A percentile compares a stretch with the other conserved stretches of the same genome.
phyloP scores from a whole-genome alignment of 2,113 vertebrate species.

The Thalassoma bifasciatum region DNA sequence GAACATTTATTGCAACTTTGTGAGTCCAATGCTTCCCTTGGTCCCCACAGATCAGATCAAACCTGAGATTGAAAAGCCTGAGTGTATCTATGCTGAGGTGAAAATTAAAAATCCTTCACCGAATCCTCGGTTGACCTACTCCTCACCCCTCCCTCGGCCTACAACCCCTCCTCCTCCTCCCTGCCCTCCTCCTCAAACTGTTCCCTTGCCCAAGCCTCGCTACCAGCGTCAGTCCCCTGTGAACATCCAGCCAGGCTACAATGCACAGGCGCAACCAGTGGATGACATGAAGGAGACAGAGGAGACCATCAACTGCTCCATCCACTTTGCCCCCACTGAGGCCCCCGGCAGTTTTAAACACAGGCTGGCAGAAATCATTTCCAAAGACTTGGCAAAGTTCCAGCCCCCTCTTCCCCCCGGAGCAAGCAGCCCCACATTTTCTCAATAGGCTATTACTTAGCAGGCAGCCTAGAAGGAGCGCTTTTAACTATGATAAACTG shows the following conservation, averaged over 20 bases:
- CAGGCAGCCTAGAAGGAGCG: constrained; percentile 34
- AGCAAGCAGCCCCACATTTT: constrained; percentile 38
- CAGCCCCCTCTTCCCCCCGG: constrained; percentile 47
- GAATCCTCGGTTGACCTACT: neutral
- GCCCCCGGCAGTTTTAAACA: constrained; percentile 77
- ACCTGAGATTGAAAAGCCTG: neutral
- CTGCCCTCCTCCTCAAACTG: neutral
- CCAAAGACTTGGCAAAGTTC: constrained; percentile 75
- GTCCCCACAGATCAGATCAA: neutral
- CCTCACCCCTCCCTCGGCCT: neutral
- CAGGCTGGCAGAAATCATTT: constrained; percentile 78
- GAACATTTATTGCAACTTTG: constrained; percentile 54
- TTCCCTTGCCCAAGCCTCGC: constrained; percentile 7
- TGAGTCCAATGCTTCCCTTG: constrained; percentile 3
- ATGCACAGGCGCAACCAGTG: constrained; percentile 21
- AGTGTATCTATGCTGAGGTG: constrained; percentile 41
- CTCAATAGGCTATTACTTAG: constrained; percentile 55
- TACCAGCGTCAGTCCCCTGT: constrained; percentile 17
- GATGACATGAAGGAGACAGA: constrained; percentile 44
- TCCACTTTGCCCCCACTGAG: constrained; percentile 34
- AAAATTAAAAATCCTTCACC: neutral
- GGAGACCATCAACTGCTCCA: constrained; percentile 35
- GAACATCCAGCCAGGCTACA: constrained; percentile 24
- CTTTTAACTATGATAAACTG: constrained; percentile 53
- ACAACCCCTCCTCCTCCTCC: neutral